phyloP scores from a whole-genome alignment of 2,888 invertebrate genomes.

The Hypomecis atomaria region DNA sequence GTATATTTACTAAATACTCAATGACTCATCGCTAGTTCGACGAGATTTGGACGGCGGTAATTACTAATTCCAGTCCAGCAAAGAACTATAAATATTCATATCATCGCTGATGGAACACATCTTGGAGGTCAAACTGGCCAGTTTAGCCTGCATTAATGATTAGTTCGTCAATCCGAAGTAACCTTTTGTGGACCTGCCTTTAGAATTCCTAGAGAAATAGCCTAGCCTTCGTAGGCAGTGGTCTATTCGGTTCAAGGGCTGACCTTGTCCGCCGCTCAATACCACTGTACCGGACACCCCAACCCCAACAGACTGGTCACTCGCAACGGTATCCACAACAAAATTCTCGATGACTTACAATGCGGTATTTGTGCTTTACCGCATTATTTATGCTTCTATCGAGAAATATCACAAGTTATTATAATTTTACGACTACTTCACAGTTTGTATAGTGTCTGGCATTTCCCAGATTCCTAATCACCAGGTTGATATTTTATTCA shows the following conservation, averaged over 20 bases:
- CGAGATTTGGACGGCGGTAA: constrained; percentile 4
- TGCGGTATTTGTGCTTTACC: constrained; percentile 52
- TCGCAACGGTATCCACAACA: constrained; percentile 45
- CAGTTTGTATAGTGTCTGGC: background rate
- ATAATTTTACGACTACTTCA: background rate
- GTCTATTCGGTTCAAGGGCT: constrained; percentile 92
- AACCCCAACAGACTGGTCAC: constrained; percentile 43
- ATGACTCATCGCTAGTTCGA: background rate
- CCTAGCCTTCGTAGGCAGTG: constrained; percentile 27
- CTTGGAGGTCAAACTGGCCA: constrained; percentile 44
- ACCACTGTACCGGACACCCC: constrained; percentile 88
- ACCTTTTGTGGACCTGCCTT: constrained; percentile 51
- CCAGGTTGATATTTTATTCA: background rate
- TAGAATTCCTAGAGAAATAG: constrained; percentile 71
- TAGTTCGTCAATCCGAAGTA: constrained; percentile 49
- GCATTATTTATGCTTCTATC: constrained; percentile 33
- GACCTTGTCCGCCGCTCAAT: constrained; percentile 94
- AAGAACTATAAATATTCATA: constrained; percentile 4
- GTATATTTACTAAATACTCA: background rate
- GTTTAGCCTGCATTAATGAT: constrained; percentile 54
- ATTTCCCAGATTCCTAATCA: background rate
- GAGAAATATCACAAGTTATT: constrained; percentile 4
- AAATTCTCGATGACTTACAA: constrained; percentile 49
- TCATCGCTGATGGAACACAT: constrained; percentile 17
- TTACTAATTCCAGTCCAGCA: background rate